Evolutionary conservation across 30 jellyfish, hydroid and myxozoan genomes (phyloP).

Genomic region (Sanderia malayensis): DNA sequence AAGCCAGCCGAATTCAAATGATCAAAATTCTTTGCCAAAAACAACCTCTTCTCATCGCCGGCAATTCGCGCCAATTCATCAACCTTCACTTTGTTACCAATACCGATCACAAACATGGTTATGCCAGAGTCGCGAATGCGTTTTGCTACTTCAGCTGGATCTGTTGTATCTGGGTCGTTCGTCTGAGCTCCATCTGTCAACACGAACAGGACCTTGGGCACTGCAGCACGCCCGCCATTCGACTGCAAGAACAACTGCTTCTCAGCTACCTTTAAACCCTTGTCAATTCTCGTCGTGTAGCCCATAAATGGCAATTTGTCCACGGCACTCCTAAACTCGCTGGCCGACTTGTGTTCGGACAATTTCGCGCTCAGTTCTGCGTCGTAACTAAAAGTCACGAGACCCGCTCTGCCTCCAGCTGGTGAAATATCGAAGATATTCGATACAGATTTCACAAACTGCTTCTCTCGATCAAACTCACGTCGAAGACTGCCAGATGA

Average conservation of each 20-base stretch:
- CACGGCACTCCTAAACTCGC: constrained; percentile 34
- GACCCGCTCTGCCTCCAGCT: constrained; percentile 47
- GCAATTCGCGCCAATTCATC: constrained; percentile 73
- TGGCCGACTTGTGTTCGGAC: constrained; percentile 1
- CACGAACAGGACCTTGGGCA: constrained; percentile 56
- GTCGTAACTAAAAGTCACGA: constrained; percentile 55
- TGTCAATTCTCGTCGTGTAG: constrained; percentile 60
- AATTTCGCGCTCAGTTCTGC: constrained; percentile 48
- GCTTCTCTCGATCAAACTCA: constrained; percentile 31
- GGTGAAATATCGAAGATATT: constrained; percentile 8
- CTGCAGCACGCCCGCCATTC: constrained; percentile 63
- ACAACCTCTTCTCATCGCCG: constrained; percentile 40
- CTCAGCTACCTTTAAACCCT: constrained; percentile 58
- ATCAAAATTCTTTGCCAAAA: constrained; percentile 56
- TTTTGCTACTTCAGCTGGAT: constrained; percentile 76
- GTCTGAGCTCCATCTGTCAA: constrained; percentile 94
- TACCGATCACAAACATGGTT: constrained; percentile 61
- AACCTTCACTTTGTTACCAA: constrained; percentile 64
- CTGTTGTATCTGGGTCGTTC: constrained; percentile 66
- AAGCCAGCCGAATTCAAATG: constrained; percentile 54
- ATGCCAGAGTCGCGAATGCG: constrained; percentile 61
- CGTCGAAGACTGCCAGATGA: constrained; percentile 72
- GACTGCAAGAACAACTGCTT: constrained; percentile 45
- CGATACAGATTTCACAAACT: constrained; percentile 37
- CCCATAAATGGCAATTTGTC: constrained; percentile 47